Percentiles rank a stretch among this genome's conserved stretches.
These are phyloP conservation scores for Turritopsis dohrnii DNA, from an alignment of 30 jellyfish, hydroid and myxozoan genomes.

Conservation along the genomic window DNA sequence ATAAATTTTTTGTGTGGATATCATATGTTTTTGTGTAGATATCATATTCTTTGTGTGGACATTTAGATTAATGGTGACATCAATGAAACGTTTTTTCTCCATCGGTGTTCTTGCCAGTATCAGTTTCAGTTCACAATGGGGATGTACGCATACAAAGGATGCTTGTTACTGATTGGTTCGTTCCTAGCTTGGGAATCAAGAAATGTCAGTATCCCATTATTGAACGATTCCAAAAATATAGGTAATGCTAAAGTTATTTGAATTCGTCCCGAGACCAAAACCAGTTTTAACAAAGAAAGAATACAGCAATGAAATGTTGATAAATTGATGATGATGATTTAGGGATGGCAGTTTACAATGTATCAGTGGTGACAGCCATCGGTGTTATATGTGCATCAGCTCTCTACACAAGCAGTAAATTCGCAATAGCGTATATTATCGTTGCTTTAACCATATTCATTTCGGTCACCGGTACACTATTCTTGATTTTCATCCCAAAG, in stretches of 20 bases:
- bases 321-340: not conserved
- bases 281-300: not conserved
- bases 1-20: too few relatives aligned
- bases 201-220: slow-evolving; percentile 61
- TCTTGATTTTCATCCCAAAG: slow-evolving; percentile 77
- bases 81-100: slow-evolving; percentile 45
- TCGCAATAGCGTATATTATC: slow-evolving; percentile 42
- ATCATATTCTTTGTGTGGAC: not conserved
- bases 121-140: slow-evolving; percentile 50
- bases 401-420: slow-evolving; percentile 32
- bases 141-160: slow-evolving; percentile 58
- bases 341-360: slow-evolving; percentile 84
- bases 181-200: slow-evolving; percentile 88
- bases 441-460: slow-evolving; percentile 61
- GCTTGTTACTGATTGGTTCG: slow-evolving; percentile 54
- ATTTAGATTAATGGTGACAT: slow-evolving; percentile 41
- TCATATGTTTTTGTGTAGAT: too few relatives aligned
- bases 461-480: slow-evolving; percentile 66
- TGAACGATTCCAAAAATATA: slow-evolving; percentile 68
- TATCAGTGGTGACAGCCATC: slow-evolving; percentile 63
- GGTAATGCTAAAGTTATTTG: slow-evolving; percentile 16
- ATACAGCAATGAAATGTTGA: not conserved
- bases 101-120: slow-evolving; percentile 44
- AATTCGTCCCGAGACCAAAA: not conserved
- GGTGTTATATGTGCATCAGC: slow-evolving; percentile 80